Base-by-base conservation (phyloP, 2,113 vertebrate genomes). In the Eleginops maclovinus region DNA sequence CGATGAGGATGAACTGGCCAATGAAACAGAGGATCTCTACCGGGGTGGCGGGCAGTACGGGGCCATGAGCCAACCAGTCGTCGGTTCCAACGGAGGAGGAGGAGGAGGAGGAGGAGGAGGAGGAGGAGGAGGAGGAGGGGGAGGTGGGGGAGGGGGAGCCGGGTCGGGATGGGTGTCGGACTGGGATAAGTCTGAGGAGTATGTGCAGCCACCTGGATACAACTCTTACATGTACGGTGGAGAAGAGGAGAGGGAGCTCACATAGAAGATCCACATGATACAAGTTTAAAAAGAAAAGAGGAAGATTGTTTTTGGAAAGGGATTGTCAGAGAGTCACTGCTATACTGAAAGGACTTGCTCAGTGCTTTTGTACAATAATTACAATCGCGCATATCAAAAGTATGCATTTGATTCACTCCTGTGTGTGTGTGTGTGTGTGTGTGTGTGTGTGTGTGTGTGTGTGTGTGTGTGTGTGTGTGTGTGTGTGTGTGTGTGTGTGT, bases 181-280 rank as follows among this genome's bases (percentile, higher is more conserved):
- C 56, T 99, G 97, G 97, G 98, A 99, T 91, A 98, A 98, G 91
- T 96, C 94, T 86, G 98, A 99, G 92, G 97, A 98, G 93, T 98
- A 97, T 79, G 97, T 99, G 85, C 98, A 99, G 89, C 97, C 96
- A 24, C 96, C 96, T 49, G 95, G 95, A 91, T 94, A 94, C 79
- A 95, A 95, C 94, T 96, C 95, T 66, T 96, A 96, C 85, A 95
- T 95, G 85, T 96, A 96, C 54, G 95, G 93, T 77, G 92, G 94
- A 83, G 93, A 92, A 83, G 74, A 82, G 68, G 95, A 97, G 88
- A 96, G 93, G 66, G 82, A 93, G 76, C 85, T 93, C 79, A 94
- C 89, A 84, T 93, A 93, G 79, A 89, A 43, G 53, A 88, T 4
- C 19, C 46, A 69, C 36, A 2, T 13, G 53, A 67, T 49, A 26